These are phyloP conservation scores for Labeo catla DNA, from an alignment of 2,113 vertebrate genomes.

Conservation along the genomic window DNA sequence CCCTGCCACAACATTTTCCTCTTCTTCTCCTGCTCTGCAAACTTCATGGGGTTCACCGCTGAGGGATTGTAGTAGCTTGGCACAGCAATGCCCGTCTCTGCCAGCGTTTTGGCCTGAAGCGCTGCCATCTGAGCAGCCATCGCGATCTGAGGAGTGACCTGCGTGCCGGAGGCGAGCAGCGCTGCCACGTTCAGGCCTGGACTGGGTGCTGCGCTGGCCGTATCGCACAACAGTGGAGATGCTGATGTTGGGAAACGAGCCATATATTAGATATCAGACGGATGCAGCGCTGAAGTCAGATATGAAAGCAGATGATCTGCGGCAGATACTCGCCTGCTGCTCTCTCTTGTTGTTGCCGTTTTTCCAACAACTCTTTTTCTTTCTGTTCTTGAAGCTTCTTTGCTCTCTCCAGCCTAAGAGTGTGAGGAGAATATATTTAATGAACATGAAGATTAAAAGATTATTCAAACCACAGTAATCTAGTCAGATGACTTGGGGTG, in stretches of 20 bases:
- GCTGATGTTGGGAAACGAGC: conserved; percentile 50
- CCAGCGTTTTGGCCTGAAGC: conserved; percentile 92
- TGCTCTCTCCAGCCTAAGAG: conserved; percentile 89
- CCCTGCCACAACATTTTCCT: conserved; percentile 98
- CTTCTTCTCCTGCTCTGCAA: conserved; percentile 97
- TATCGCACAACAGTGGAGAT: conserved; percentile 63
- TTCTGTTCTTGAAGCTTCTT: conserved; percentile 98
- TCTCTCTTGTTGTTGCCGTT: conserved; percentile 93
- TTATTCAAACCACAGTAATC: not conserved
- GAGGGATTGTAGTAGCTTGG: conserved; percentile 98
- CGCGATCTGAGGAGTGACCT: conserved; percentile 97
- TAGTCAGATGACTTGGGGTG: not conserved
- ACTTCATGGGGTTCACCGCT: conserved; percentile 96
- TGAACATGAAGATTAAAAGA: not conserved
- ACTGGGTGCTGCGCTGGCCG: conserved; percentile 64
- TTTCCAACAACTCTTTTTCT: conserved; percentile 95
- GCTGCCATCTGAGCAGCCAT: conserved; percentile 99
- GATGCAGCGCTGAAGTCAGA: not conserved
- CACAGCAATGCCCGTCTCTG: conserved; percentile 97
- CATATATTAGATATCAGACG: not conserved
- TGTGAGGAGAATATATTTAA: not conserved
- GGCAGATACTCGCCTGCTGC: conserved; percentile 78
- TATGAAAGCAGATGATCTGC: not conserved
- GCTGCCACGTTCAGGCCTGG: conserved; percentile 94
- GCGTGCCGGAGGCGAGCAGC: conserved; percentile 93